phyloP scores from a whole-genome alignment of 2,888 invertebrate genomes.

The Heliconius ethilla region DNA sequence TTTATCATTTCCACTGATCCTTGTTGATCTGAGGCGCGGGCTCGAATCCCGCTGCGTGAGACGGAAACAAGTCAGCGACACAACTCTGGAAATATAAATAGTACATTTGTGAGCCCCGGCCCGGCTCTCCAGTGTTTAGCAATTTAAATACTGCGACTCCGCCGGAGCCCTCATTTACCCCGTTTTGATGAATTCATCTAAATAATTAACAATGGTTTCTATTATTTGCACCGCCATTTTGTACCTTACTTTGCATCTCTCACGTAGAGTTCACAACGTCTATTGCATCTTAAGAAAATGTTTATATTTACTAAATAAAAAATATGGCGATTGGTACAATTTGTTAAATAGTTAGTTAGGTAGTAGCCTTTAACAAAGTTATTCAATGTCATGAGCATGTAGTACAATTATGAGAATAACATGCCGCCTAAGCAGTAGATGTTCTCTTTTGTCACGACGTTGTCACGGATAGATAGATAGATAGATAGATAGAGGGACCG shows the following conservation, averaged over 20 bases:
- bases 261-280: neutral
- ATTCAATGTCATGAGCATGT: too few relatives aligned
- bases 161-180: constrained; percentile 34
- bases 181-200: constrained; percentile 47
- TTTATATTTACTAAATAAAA: neutral
- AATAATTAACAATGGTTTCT: constrained; percentile 44
- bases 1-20: too few relatives aligned
- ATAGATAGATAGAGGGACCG: neutral
- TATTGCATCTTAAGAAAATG: neutral
- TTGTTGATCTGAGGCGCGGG: too few relatives aligned
- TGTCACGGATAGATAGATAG: neutral
- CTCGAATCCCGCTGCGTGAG: too few relatives aligned
- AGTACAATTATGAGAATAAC: too few relatives aligned
- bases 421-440: too few relatives aligned
- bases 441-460: too few relatives aligned
- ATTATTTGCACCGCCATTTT: neutral
- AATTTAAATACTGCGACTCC: constrained; percentile 45
- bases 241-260: neutral
- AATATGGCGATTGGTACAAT: too few relatives aligned
- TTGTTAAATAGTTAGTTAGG: too few relatives aligned
- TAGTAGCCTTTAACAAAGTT: too few relatives aligned
- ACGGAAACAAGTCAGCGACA: constrained; percentile 7
- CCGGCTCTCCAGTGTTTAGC: constrained; percentile 39
- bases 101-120: constrained; percentile 37
- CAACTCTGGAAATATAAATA: constrained; percentile 27